phyloP scores from a whole-genome alignment of 2,797 vertebrate genomes.

The Propithecus perrieri region DNA sequence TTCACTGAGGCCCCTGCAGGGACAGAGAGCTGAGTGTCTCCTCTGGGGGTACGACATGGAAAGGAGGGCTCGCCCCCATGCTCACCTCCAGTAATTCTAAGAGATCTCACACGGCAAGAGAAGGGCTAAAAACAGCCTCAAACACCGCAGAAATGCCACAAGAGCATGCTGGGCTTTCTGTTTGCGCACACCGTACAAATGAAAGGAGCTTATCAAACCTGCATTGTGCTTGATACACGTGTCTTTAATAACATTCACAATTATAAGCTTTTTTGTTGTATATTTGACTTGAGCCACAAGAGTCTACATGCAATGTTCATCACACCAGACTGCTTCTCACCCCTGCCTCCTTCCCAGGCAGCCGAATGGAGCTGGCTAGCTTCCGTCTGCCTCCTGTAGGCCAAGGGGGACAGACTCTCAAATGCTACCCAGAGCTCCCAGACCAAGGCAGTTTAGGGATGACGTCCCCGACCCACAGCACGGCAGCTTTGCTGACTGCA shows the following conservation, averaged over 20 bases:
- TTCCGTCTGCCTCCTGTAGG: not conserved
- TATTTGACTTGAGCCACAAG: not conserved
- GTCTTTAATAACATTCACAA: not conserved
- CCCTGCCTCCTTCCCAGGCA: not conserved
- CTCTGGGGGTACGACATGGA: not conserved
- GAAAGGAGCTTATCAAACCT: not conserved
- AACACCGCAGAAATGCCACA: not conserved
- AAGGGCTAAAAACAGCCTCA: not conserved
- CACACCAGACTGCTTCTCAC: not conserved
- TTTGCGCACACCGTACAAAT: not conserved
- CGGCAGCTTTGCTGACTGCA: not conserved
- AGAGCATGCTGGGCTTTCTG: not conserved
- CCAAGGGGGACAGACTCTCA: not conserved
- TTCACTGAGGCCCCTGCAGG: not conserved
- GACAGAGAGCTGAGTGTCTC: not conserved
- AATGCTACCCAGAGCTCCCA: too few relatives aligned
- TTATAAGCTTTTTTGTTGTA: not conserved
- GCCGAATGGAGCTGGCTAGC: not conserved
- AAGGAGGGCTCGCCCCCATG: not conserved
- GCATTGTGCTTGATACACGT: not conserved
- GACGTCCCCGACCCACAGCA: accelerated
- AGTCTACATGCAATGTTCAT: not conserved
- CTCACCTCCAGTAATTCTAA: not conserved
- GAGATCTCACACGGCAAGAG: not conserved
- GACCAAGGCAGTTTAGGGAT: not conserved